These are phyloP conservation scores for Parelbella ahira DNA, from an alignment of 2,888 invertebrate species.

Conservation along the genomic window DNA sequence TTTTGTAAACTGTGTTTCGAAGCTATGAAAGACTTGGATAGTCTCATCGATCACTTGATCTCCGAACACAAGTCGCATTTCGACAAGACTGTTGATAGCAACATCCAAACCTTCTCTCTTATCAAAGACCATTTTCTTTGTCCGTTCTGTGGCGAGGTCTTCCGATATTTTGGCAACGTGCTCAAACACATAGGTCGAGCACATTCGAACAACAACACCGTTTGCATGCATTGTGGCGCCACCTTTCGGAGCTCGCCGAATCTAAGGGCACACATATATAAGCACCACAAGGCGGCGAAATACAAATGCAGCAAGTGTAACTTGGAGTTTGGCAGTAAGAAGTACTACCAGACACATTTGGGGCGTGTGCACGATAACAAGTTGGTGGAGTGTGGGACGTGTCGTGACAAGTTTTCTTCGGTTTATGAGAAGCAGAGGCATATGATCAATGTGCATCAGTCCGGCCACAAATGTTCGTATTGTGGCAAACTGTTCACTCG, in stretches of 20 bases:
- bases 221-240: constrained; percentile 40
- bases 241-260: constrained; percentile 36
- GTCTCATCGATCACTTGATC: constrained; percentile 37
- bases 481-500: constrained; percentile 45
- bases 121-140: constrained; percentile 37
- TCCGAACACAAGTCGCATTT: constrained; percentile 35
- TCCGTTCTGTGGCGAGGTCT: constrained; percentile 34
- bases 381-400: constrained; percentile 39
- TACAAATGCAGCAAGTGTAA: constrained; percentile 40
- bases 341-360: constrained; percentile 18
- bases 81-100: constrained; percentile 33
- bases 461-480: constrained; percentile 42
- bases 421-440: constrained; percentile 41
- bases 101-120: constrained; percentile 37
- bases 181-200: constrained; percentile 39
- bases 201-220: constrained; percentile 37
- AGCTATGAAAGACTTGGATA: constrained; percentile 30
- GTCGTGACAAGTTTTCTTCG: constrained; percentile 40
- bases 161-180: constrained; percentile 38
- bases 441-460: constrained; percentile 38
- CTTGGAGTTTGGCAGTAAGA: constrained; percentile 31
- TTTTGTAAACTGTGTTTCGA: constrained; percentile 39
- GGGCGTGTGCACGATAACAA: constrained; percentile 38
- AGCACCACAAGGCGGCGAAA: constrained; percentile 32
- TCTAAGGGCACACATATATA: constrained; percentile 36